These are phyloP conservation scores for Palloptera scutellata DNA, from an alignment of 2,888 invertebrate species.

Conservation along the genomic window DNA sequence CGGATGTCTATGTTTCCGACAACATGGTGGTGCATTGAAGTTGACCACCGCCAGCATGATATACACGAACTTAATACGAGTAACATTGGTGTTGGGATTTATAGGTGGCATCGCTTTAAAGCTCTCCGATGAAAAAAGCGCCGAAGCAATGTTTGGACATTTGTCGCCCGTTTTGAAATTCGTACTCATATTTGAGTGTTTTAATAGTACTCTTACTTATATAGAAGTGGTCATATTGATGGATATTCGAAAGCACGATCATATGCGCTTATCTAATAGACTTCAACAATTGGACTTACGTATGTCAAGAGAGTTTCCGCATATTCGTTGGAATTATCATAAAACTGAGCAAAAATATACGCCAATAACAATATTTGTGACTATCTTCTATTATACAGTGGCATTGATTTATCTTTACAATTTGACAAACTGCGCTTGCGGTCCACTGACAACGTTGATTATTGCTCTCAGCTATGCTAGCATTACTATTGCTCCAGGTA, in stretches of 20 bases:
- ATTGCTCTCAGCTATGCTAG: conserved; percentile 47
- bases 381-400: conserved; percentile 36
- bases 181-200: conserved; percentile 47
- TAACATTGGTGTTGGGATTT: conserved; percentile 41
- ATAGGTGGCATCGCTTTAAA: conserved; percentile 45
- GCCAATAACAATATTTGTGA: conserved; percentile 34
- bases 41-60: conserved; percentile 16
- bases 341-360: conserved; percentile 49
- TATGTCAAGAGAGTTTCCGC: conserved; percentile 43
- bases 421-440: conserved; percentile 49
- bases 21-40: conserved; percentile 27
- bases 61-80: conserved; percentile 32
- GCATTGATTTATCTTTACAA: conserved; percentile 47
- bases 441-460: conserved; percentile 45
- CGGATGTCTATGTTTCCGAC: conserved; percentile 47
- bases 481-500: conserved; percentile 45
- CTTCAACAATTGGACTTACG: conserved; percentile 48
- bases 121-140: conserved; percentile 38
- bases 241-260: conserved; percentile 43
- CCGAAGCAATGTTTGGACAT: conserved; percentile 44
- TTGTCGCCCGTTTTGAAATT: conserved; percentile 51
- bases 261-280: conserved; percentile 42
- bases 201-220: conserved; percentile 44
- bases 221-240: conserved; percentile 39
- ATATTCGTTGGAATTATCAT: conserved; percentile 53